These are phyloP conservation scores for Eolophus roseicapilla DNA, from an alignment of 2,113 vertebrate genomes.

Conservation along the genomic window DNA sequence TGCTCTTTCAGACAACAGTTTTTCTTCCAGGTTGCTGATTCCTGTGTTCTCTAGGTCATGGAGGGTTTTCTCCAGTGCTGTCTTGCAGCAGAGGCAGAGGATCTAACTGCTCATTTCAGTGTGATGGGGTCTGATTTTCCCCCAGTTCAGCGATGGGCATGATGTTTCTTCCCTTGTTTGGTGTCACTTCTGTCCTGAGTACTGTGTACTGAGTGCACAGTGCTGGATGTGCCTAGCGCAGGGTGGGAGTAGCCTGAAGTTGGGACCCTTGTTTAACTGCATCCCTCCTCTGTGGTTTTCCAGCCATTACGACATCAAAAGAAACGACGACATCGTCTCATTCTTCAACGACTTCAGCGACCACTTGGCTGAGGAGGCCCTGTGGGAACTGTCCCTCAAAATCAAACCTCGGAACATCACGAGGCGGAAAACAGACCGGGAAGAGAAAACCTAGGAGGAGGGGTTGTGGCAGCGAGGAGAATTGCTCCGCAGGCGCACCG, in stretches of 20 bases:
- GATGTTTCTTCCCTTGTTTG: not conserved
- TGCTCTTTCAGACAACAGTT: not conserved
- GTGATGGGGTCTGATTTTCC: not conserved
- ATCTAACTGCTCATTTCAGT: not conserved
- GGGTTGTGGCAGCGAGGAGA: slow-evolving; percentile 35
- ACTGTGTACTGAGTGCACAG: not conserved
- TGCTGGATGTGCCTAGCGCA: not conserved
- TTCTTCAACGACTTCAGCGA: slow-evolving; percentile 99
- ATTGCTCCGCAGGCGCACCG: not conserved
- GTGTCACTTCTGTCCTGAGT: not conserved
- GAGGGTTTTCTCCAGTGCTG: not conserved
- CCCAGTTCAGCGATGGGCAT: fast-evolving
- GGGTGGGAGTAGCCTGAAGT: not conserved
- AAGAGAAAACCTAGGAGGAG: slow-evolving; percentile 90
- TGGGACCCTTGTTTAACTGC: not conserved
- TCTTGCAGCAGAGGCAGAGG: not conserved
- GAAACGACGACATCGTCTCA: slow-evolving; percentile 92
- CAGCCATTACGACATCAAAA: slow-evolving; percentile 95
- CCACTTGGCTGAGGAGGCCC: slow-evolving; percentile 95
- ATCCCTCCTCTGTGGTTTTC: not conserved
- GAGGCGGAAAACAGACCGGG: slow-evolving; percentile 90
- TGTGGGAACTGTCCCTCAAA: slow-evolving; percentile 98
- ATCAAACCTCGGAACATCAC: slow-evolving; percentile 95
- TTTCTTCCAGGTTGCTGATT: not conserved
- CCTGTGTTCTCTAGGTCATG: not conserved